A percentile compares a stretch with the other conserved stretches of the same genome.
Conservation (phyloP, 2,797 vertebrate genomes). For the Mastacembelus armatus region DNA sequence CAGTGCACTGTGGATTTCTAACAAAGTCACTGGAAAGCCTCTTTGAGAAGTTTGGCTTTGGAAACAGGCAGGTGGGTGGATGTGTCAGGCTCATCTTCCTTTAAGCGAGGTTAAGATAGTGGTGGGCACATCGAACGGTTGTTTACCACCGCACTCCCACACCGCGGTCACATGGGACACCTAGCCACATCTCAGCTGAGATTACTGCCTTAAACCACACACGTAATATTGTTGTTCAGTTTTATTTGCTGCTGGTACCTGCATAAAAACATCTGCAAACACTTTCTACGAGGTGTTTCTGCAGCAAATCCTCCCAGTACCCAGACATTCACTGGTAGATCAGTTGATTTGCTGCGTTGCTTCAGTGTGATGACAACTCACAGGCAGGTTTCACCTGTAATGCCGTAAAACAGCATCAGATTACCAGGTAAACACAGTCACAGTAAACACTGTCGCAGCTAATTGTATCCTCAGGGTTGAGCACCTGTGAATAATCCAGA, state of each 20-base stretch:
- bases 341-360: neutral
- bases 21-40: slow-evolving; percentile 19
- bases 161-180: slow-evolving; percentile 57
- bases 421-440: slow-evolving; percentile 27
- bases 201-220: slow-evolving; percentile 40
- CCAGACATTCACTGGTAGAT: neutral
- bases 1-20: slow-evolving; percentile 4
- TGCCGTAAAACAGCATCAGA: slow-evolving; percentile 35
- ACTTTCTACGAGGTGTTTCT: slow-evolving; percentile 6
- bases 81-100: slow-evolving; percentile 43
- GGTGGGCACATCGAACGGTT: slow-evolving; percentile 57
- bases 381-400: slow-evolving; percentile 26
- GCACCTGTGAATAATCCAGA: slow-evolving; percentile 2
- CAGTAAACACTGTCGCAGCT: slow-evolving; percentile 19
- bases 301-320: neutral
- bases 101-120: slow-evolving; percentile 44
- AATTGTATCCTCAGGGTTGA: slow-evolving; percentile 29
- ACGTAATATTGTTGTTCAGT: slow-evolving; percentile 19
- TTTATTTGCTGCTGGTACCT: neutral
- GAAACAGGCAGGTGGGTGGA: slow-evolving; percentile 44
- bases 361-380: slow-evolving; percentile 5
- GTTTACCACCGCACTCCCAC: slow-evolving; percentile 65
- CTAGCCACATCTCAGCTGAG: slow-evolving; percentile 43
- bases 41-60: slow-evolving; percentile 35
- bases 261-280: slow-evolving; percentile 1